Conservation (phyloP, 2,888 invertebrate genomes). For the Azorinus chamasolen region DNA sequence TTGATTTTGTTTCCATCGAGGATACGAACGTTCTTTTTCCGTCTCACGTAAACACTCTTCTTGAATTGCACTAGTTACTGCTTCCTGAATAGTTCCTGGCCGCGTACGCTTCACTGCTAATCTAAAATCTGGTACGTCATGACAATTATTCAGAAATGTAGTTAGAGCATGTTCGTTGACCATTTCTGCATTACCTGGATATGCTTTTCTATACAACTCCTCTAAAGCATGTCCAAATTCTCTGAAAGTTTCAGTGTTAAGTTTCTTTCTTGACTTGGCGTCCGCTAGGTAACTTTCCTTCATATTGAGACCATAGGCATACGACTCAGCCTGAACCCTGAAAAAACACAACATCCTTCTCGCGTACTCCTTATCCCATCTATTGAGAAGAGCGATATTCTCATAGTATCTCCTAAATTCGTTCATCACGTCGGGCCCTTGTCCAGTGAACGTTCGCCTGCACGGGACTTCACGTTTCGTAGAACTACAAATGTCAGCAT, state of each 20-base stretch:
- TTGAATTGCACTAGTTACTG: slow-evolving; percentile 38
- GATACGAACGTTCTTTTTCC: neutral
- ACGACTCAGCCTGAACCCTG: slow-evolving; percentile 39
- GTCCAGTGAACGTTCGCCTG: no score
- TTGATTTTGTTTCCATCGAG: neutral
- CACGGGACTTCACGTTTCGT: slow-evolving; percentile 4
- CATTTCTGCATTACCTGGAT: slow-evolving; percentile 30
- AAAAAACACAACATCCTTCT: slow-evolving; percentile 32
- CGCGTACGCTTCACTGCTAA: slow-evolving; percentile 30
- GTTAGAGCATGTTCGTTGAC: slow-evolving; percentile 31
- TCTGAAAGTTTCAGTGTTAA: slow-evolving; percentile 24
- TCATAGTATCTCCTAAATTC: no score
- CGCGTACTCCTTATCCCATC: slow-evolving; percentile 14
- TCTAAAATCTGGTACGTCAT: no score
- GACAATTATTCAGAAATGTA: slow-evolving; percentile 37
- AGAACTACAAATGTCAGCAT: no score
- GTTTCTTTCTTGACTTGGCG: slow-evolving; percentile 25
- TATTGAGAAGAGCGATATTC: slow-evolving; percentile 18
- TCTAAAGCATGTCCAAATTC: slow-evolving; percentile 51
- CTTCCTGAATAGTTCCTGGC: slow-evolving; percentile 33
- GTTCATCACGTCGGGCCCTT: no score
- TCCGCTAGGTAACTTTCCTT: slow-evolving; percentile 45
- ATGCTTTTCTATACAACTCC: slow-evolving; percentile 39
- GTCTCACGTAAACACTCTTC: slow-evolving; percentile 32
- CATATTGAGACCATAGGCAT: slow-evolving; percentile 37